Conservation (phyloP, 2,888 invertebrate genomes). For the Mythimna albipuncta region DNA sequence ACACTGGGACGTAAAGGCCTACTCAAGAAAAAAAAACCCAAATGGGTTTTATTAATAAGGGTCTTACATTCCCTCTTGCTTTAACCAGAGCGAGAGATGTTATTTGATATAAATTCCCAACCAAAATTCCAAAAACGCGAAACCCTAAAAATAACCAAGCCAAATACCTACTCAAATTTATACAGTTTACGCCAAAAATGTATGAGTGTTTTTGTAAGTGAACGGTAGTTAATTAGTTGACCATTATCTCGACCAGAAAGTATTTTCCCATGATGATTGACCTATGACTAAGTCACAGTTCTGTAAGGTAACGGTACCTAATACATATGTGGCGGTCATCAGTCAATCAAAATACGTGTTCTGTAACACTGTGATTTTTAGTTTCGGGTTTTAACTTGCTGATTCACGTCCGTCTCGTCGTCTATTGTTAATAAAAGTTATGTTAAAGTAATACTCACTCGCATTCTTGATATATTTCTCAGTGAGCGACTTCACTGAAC, state of each 20-base stretch:
- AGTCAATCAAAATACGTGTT: not conserved
- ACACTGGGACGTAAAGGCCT: too few relatives aligned
- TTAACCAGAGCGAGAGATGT: too few relatives aligned
- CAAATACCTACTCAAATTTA: too few relatives aligned
- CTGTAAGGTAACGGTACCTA: slow-evolving; percentile 16
- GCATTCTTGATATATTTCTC: slow-evolving; percentile 94
- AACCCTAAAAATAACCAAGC: too few relatives aligned
- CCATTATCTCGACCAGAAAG: not conserved
- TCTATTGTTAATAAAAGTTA: slow-evolving; percentile 6
- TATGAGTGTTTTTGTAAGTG: not conserved
- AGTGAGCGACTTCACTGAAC: slow-evolving; percentile 94
- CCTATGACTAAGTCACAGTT: slow-evolving; percentile 9
- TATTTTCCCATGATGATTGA: slow-evolving; percentile 12
- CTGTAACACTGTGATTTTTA: not conserved
- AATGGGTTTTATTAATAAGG: too few relatives aligned
- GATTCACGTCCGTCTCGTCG: slow-evolving; percentile 7
- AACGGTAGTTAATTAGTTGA: not conserved
- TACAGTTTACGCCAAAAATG: too few relatives aligned
- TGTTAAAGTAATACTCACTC: slow-evolving; percentile 74
- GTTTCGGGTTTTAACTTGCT: not conserved
- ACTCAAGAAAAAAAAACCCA: too few relatives aligned
- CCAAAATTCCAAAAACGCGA: too few relatives aligned
- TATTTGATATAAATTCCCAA: too few relatives aligned
- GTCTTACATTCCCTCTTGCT: too few relatives aligned
- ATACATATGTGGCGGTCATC: not conserved